phyloP scores from a whole-genome alignment of 2,113 vertebrate genomes.

The Benitochromis conjunctus region DNA sequence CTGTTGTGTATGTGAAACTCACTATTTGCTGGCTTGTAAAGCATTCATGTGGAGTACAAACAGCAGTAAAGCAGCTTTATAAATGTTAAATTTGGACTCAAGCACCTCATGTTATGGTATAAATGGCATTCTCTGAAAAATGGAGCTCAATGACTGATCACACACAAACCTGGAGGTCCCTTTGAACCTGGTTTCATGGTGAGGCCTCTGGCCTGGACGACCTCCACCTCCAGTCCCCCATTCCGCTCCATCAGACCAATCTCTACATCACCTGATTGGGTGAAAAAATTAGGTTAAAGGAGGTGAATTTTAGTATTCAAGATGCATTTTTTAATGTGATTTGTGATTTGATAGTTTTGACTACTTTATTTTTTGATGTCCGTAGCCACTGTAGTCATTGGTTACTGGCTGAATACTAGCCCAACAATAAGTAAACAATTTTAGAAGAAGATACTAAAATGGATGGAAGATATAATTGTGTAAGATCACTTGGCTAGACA shows the following conservation, averaged over 20 bases:
- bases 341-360: too few species aligned
- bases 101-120: neutral
- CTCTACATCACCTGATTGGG: conserved; percentile 86
- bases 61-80: neutral
- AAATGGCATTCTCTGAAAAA: neutral
- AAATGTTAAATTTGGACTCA: neutral
- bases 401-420: neutral
- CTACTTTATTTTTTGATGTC: neutral
- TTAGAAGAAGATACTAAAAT: neutral
- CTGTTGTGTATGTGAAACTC: neutral
- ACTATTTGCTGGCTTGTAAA: neutral
- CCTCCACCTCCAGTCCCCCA: conserved; percentile 94
- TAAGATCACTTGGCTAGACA: neutral
- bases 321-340: neutral
- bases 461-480: neutral
- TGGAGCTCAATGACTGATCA: neutral
- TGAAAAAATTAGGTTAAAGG: neutral
- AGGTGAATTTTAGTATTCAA: neutral
- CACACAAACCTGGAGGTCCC: conserved; percentile 85
- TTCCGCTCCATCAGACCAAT: conserved; percentile 93
- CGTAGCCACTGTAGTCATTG: neutral
- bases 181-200: conserved; percentile 95
- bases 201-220: conserved; percentile 93
- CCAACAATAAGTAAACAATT: neutral
- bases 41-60: neutral